These are phyloP conservation scores for Oncorhynchus gorbuscha DNA, from an alignment of 2,113 vertebrate species.

Conservation along the genomic window DNA sequence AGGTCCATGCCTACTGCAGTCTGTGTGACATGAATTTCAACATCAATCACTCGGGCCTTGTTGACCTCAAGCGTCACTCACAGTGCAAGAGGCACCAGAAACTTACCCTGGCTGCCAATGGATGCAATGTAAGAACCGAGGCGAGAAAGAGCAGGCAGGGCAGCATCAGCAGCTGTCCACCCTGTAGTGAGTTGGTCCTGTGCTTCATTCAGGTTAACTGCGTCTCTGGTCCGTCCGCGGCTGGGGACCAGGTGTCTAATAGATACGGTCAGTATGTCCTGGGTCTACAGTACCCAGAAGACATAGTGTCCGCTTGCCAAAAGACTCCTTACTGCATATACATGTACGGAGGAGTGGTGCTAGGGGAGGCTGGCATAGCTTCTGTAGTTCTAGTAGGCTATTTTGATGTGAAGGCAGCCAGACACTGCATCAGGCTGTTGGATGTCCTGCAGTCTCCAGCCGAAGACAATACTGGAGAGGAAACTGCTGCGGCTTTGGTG, in stretches of 20 bases:
- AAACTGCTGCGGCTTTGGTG: slow-evolving; percentile 34
- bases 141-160: not conserved
- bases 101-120: not conserved
- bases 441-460: slow-evolving; percentile 55
- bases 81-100: slow-evolving; percentile 53
- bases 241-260: slow-evolving; percentile 25
- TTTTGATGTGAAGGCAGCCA: slow-evolving; percentile 58
- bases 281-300: slow-evolving; percentile 56
- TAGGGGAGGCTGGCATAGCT: slow-evolving; percentile 30
- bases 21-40: slow-evolving; percentile 55
- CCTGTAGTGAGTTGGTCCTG: slow-evolving; percentile 50
- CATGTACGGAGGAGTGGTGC: slow-evolving; percentile 55
- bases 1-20: slow-evolving; percentile 60
- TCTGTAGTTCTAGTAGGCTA: slow-evolving; percentile 67
- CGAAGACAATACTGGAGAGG: slow-evolving; percentile 10
- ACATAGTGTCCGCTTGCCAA: slow-evolving; percentile 55
- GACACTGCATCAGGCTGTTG: slow-evolving; percentile 59
- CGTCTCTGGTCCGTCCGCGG: slow-evolving; percentile 12
- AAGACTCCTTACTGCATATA: slow-evolving; percentile 71
- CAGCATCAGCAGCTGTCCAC: not conserved
- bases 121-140: fast-evolving
- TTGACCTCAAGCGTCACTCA: slow-evolving; percentile 62
- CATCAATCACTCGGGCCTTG: slow-evolving; percentile 31
- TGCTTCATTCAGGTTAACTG: slow-evolving; percentile 63
- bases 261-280: slow-evolving; percentile 46